phyloP scores from a whole-genome alignment of 2,113 vertebrate genomes.

The Rhabdornis inornatus region DNA sequence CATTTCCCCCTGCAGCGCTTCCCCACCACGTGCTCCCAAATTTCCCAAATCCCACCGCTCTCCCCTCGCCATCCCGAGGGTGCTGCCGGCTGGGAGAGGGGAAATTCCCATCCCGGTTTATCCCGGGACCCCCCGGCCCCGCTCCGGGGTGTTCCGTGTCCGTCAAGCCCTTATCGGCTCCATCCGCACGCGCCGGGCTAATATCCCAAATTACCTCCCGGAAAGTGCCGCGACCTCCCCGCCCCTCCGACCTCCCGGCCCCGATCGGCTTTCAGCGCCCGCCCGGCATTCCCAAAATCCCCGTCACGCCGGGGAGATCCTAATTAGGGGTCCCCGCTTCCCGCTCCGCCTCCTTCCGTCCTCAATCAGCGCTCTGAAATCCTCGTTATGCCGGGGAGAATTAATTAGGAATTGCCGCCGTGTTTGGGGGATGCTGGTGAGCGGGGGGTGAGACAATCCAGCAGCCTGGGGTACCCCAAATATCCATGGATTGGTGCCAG shows the following conservation, averaged over 20 bases:
- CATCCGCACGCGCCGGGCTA: slow-evolving; percentile 15
- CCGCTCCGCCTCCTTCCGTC: not conserved
- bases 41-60: not conserved
- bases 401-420: not conserved
- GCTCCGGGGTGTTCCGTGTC: not conserved
- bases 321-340: rapidly evolving
- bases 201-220: slow-evolving; percentile 41
- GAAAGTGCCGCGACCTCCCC: slow-evolving; percentile 23
- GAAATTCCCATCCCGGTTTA: rapidly evolving
- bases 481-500: rapidly evolving
- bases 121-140: not conserved
- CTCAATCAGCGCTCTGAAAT: not conserved
- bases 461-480: not conserved
- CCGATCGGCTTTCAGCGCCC: not conserved
- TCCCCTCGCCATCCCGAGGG: not conserved
- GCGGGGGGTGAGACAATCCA: not conserved
- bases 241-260: not conserved
- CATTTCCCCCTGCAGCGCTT: not conserved
- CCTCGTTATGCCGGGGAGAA: rapidly evolving
- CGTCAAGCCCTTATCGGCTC: not conserved
- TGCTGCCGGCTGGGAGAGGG: rapidly evolving
- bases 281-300: not conserved
- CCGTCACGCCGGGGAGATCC: rapidly evolving
- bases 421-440: rapidly evolving
- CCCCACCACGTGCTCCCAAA: not conserved